Percentiles rank a stretch among this genome's conserved stretches.
These are phyloP conservation scores for Lycia hirtaria DNA, from an alignment of 2,888 invertebrate species.

Conservation along the genomic window DNA sequence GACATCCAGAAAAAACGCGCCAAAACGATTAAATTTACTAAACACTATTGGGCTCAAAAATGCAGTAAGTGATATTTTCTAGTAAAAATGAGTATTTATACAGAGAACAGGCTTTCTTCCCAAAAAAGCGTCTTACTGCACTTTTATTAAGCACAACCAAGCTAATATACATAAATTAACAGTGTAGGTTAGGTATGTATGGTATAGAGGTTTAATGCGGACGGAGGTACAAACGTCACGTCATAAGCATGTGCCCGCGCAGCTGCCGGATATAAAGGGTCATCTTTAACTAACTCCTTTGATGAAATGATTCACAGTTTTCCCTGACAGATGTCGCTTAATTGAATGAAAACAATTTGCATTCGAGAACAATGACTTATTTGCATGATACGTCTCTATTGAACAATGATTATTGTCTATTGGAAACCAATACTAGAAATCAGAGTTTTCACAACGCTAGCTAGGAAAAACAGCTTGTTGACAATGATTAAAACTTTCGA, in stretches of 20 bases:
- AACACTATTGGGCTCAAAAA: too few relatives aligned
- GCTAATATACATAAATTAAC: neutral
- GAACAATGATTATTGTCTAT: conserved; percentile 79
- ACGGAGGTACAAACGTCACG: conserved; percentile 58
- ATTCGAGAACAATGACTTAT: conserved; percentile 73
- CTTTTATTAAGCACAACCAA: too few relatives aligned
- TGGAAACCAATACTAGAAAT: conserved; percentile 81
- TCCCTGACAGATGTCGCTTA: conserved; percentile 81
- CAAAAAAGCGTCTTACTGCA: too few relatives aligned
- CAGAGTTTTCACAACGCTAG: conserved; percentile 67
- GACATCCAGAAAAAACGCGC: too few relatives aligned
- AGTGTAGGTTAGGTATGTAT: neutral
- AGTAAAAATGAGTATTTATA: too few relatives aligned
- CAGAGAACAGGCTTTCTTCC: too few relatives aligned
- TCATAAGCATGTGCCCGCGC: conserved; percentile 62
- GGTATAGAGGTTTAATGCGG: conserved; percentile 45
- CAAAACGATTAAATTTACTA: too few relatives aligned
- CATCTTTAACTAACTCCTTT: conserved; percentile 75
- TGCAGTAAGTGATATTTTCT: too few relatives aligned
- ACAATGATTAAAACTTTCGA: conserved; percentile 67
- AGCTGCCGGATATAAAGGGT: conserved; percentile 83
- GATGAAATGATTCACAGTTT: conserved; percentile 80
- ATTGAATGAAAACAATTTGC: conserved; percentile 83
- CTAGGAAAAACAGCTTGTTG: conserved; percentile 53
- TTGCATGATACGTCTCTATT: conserved; percentile 69